Base-by-base conservation (phyloP, 2,113 vertebrate species). In the Suncus etruscus region DNA sequence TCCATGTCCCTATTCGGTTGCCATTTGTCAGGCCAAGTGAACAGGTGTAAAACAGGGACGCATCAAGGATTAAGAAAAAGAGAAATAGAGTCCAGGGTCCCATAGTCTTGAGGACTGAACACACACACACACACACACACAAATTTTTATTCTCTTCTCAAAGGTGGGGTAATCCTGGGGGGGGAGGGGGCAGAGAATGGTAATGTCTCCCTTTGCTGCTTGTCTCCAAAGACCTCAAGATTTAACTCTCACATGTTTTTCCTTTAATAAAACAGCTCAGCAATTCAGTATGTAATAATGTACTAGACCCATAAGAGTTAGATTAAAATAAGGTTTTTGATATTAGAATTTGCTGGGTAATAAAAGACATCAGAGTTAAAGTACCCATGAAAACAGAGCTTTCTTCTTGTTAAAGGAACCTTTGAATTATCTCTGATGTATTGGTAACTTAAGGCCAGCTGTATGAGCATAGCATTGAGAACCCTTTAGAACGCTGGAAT, bases 251-350 rank as follows among this genome's bases (percentile, higher is more conserved):
- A 10, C 32, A 76, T 80, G 65, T 84, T 72, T 94, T 20, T 79
- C n/a, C 68, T 18, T 16, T 85, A 48, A 63, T 11, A 48, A 83
- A 63, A 79, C 20, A 73, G 18, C 63, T 90, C 39, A 29, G 6
- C 20, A 90, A 83, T 73, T 76, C 61, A 31, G 77, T 50, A 54
- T 4, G 75, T 76, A 39, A 82, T 39, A 81, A 74, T 8, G 68
- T 69, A 47, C 6, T 11, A 91, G 31, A 29, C 48, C 77, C 39
- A 12, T 69, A 91, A 70, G 25, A 16, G 20, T 45, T 88, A 68
- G 92, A 5, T 47, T 9, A 77, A 84, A 89, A 73, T 1, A 82
- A 91, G 65, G 74, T 70, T 83, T 68, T 50, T 47, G 12, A 86
- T 5, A 25, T 72, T 74, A 58, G 1, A 48, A 6, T 78, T 32